A percentile compares a stretch with the other conserved stretches of the same genome.
phyloP scores from a whole-genome alignment of 2,797 vertebrate genomes.

The Hemibagrus guttatus region DNA sequence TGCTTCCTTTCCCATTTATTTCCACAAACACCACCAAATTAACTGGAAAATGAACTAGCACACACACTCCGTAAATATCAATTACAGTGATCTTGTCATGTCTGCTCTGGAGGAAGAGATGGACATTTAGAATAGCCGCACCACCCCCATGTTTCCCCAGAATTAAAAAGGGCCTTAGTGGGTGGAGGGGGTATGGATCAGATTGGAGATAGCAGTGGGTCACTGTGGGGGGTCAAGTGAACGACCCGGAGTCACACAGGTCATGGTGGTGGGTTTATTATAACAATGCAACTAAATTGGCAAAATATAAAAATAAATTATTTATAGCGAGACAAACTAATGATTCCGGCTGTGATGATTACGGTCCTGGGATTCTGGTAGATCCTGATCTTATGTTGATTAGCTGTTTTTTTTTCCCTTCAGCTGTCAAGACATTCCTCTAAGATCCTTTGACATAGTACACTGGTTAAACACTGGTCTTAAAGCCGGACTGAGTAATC shows the following conservation, averaged over 20 bases:
- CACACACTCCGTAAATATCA: slow-evolving; percentile 39
- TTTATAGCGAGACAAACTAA: not conserved
- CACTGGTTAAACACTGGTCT: not conserved
- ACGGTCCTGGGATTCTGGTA: not conserved
- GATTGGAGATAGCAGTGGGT: slow-evolving; percentile 10
- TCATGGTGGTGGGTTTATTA: not conserved
- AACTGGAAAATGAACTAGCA: slow-evolving; percentile 48
- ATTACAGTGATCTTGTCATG: slow-evolving; percentile 43
- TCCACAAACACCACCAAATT: slow-evolving; percentile 40
- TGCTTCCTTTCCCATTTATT: slow-evolving; percentile 40
- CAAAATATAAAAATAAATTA: not conserved
- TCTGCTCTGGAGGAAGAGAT: slow-evolving; percentile 38
- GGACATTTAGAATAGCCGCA: slow-evolving; percentile 27
- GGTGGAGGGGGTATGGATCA: not conserved
- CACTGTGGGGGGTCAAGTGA: not conserved
- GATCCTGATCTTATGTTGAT: not conserved
- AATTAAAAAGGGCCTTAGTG: slow-evolving; percentile 27
- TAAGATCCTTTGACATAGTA: not conserved
- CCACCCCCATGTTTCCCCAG: slow-evolving; percentile 33
- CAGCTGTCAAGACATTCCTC: not conserved
- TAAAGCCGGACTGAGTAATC: not conserved
- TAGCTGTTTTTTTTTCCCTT: not conserved
- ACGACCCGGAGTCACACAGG: not conserved
- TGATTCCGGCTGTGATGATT: not conserved
- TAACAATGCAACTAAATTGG: slow-evolving; percentile 31